Evolutionary conservation across 1,140 invertebrate genomes (phyloP).

Genomic region (Zaprionus africanus): DNA sequence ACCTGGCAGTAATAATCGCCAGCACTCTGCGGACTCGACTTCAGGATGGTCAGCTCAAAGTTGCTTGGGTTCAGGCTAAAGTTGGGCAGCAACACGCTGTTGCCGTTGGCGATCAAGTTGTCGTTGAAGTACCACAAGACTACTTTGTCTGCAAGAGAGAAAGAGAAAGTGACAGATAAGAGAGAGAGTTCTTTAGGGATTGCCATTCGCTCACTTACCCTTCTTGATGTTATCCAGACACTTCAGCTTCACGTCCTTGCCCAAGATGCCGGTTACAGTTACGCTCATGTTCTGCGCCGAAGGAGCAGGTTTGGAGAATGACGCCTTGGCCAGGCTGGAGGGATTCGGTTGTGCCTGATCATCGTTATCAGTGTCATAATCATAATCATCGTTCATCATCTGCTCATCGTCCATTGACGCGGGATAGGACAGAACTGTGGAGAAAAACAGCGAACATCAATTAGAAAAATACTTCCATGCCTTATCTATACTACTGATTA

Average conservation of each 20-base stretch:
- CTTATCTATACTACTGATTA: neutral
- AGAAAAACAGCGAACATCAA: neutral
- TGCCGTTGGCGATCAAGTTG: conserved; percentile 44
- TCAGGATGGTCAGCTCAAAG: conserved; percentile 61
- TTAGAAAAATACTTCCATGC: neutral
- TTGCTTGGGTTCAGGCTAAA: conserved; percentile 51
- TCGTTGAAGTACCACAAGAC: conserved; percentile 51
- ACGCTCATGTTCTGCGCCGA: conserved; percentile 21
- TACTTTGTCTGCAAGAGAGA: conserved; percentile 1
- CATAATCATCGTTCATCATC: conserved; percentile 57
- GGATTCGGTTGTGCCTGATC: conserved; percentile 49
- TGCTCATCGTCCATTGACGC: conserved; percentile 13
- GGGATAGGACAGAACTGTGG: conserved; percentile 48
- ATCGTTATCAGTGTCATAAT: conserved; percentile 31
- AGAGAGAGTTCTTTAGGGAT: neutral
- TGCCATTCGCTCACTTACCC: conserved; percentile 25
- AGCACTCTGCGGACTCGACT: conserved; percentile 54
- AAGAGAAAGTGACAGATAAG: neutral
- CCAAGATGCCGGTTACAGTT: conserved; percentile 47
- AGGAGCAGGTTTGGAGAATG: neutral
- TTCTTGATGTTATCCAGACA: conserved; percentile 41
- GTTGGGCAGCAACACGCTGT: conserved; percentile 52
- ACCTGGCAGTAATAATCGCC: conserved; percentile 56
- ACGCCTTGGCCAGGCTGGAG: neutral
- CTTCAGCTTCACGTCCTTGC: conserved; percentile 51